These are phyloP conservation scores for Lepus americanus DNA, from an alignment of 2,113 vertebrate species.

Conservation along the genomic window DNA sequence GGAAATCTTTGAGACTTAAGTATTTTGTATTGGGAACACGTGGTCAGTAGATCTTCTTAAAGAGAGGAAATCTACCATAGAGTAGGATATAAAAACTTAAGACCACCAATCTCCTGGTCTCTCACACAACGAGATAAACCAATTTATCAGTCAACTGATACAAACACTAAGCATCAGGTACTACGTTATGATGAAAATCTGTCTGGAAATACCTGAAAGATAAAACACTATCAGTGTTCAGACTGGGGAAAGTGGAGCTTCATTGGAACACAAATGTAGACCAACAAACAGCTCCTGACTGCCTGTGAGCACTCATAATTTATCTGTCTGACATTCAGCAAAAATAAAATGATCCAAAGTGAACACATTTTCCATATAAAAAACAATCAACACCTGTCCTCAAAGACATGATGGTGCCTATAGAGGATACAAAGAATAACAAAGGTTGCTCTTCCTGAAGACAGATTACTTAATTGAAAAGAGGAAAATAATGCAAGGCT, in stretches of 20 bases:
- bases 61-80: not conserved
- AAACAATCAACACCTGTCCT: constrained; percentile 1
- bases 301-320: not conserved
- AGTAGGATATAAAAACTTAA: constrained; percentile 24
- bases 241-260: not conserved
- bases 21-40: constrained; percentile 5
- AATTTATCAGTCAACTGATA: not conserved
- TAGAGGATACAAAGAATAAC: constrained; percentile 1
- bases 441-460: not conserved
- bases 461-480: not conserved
- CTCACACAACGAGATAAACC: not conserved
- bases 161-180: not conserved
- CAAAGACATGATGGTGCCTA: not conserved
- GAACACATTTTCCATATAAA: not conserved
- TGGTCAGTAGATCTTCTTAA: not conserved
- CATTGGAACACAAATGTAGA: not conserved
- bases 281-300: not conserved
- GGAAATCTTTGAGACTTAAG: not conserved
- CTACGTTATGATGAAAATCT: not conserved
- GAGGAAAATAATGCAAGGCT: not conserved
- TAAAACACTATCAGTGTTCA: not conserved
- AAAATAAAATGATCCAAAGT: constrained; percentile 29
- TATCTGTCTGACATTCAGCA: constrained; percentile 8
- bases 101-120: not conserved
- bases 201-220: not conserved